Percentiles rank a stretch among this genome's conserved stretches.
phyloP scores from a whole-genome alignment of 30 jellyfish, hydroid and myxozoan species.

The Aurelia coerulea region DNA sequence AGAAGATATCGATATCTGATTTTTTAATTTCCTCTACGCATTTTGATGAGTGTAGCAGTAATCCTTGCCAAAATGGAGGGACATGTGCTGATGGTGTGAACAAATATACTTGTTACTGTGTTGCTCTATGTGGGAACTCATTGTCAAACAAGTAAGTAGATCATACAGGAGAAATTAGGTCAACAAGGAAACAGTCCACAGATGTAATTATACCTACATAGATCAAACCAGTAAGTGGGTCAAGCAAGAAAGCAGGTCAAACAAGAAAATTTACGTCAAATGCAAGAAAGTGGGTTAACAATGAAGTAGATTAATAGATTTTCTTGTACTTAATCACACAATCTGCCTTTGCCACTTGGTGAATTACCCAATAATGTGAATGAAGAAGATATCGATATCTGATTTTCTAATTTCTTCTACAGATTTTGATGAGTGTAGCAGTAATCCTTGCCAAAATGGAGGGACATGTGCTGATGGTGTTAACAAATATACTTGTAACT shows the following conservation, averaged over 20 bases:
- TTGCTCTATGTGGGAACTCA: constrained; percentile 12
- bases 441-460: constrained; percentile 52
- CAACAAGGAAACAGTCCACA: too few species aligned
- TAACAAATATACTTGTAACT: not conserved
- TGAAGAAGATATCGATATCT: not conserved
- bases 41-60: constrained; percentile 21
- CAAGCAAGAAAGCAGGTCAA: too few species aligned
- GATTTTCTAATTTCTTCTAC: too few species aligned
- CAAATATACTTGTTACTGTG: constrained; percentile 11
- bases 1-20: not conserved
- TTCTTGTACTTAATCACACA: too few species aligned
- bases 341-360: too few species aligned
- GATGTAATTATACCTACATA: too few species aligned
- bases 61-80: constrained; percentile 57
- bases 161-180: too few species aligned
- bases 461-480: constrained; percentile 31
- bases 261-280: too few species aligned
- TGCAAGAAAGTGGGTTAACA: too few species aligned
- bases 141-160: not conserved
- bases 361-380: too few species aligned
- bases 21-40: not conserved
- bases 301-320: too few species aligned
- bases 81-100: constrained; percentile 9
- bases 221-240: too few species aligned
- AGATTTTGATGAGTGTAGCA: constrained; percentile 36